phyloP scores from a whole-genome alignment of 2,888 invertebrate species.

The Aromia moschata region DNA sequence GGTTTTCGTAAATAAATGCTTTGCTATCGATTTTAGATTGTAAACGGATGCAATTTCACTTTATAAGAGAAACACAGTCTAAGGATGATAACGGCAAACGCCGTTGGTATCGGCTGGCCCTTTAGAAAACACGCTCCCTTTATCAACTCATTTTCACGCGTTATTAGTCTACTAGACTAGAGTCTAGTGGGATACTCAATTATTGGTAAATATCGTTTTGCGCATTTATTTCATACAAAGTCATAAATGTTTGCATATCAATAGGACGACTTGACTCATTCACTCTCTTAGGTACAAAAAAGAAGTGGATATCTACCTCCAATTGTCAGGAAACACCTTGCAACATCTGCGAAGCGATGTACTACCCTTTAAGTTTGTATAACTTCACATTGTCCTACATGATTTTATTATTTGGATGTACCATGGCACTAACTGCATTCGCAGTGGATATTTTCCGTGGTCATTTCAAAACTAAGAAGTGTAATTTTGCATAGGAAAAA shows the following conservation, averaged over 20 bases:
- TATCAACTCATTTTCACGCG: conserved; percentile 26
- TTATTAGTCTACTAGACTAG: conserved; percentile 30
- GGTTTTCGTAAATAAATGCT: too few relatives aligned
- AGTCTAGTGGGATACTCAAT: background rate
- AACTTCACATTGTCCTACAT: background rate
- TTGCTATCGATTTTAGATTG: too few relatives aligned
- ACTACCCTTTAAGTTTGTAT: background rate
- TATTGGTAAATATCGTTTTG: conserved; percentile 5
- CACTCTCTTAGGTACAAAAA: conserved; percentile 3
- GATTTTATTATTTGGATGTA: background rate
- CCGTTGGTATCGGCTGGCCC: conserved; percentile 30
- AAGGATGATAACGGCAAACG: background rate
- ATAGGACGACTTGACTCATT: too few relatives aligned
- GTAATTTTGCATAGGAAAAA: too few relatives aligned
- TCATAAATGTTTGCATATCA: too few relatives aligned
- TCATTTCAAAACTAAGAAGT: too few relatives aligned
- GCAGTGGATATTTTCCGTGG: background rate
- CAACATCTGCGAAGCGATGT: background rate
- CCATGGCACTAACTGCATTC: background rate
- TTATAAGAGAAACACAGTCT: background rate
- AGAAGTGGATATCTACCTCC: background rate
- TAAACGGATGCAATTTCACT: background rate
- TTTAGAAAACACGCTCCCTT: conserved; percentile 32
- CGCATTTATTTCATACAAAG: too few relatives aligned
- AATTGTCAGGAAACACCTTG: too few relatives aligned